Base-by-base conservation (phyloP, 2,888 invertebrate species). In the Ophioninae sp. region DNA sequence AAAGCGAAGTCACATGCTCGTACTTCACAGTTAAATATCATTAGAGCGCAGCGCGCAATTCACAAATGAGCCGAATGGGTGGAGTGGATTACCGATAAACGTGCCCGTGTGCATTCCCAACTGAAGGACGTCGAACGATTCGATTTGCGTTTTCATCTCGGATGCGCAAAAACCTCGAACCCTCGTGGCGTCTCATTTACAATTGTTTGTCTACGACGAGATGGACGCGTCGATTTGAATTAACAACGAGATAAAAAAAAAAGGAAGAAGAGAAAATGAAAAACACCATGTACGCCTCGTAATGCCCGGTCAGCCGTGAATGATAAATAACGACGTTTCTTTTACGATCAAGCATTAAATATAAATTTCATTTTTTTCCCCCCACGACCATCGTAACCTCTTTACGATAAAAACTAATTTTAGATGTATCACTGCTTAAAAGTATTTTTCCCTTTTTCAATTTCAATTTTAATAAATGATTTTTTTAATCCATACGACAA, bases 171-270 rank as follows among this genome's bases (percentile, higher is more conserved):
- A 71, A 56, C 65, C 71, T 71, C 64, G 56, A 20, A 64, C 23
- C 79, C 23, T 23, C 64, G 23, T 23, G 37, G 20, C 20, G 39
- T 63, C 72, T 79, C 71, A 63, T 71, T 71, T 72, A 72, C 51
- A 56, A 78, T 78, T 69, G 59, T 78, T 72, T 71, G 22, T 56
- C 65, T 58, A 67, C 23, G 22, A 59, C 77, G 77, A 44, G 30
- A 69, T 23, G 67, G 78, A 79, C 56, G 69, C 71, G 51, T 37
- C 63, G 39, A 79, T 79, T 79, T 79, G 79, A 79, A 79, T 79
- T 64, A 79, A 79, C 65, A 64, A 78, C 17, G 39, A 20, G n/a
- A 41, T n/a, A 69, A 71, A 78, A 78, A 69, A 23, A 64, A 37
- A 51, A 41, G 44, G 20, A 72, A 61, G 6, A 44, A 63, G 8